These are phyloP conservation scores for Oncopeltus fasciatus DNA, from an alignment of 1,140 invertebrate species.

Conservation along the genomic window DNA sequence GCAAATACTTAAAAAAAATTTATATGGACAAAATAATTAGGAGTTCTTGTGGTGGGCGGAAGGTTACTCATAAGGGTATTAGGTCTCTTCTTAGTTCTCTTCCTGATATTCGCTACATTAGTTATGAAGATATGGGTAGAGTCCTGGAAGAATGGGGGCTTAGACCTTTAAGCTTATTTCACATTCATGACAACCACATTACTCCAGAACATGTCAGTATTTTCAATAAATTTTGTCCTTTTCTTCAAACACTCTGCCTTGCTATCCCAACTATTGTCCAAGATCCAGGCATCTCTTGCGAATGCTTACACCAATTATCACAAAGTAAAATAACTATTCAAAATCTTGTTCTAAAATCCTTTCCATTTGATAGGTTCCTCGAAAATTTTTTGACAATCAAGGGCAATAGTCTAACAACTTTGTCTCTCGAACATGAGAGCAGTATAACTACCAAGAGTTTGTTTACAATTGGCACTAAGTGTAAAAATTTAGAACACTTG, in stretches of 20 bases:
- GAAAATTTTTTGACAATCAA: not conserved
- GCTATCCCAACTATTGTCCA: not conserved
- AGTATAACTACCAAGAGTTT: not conserved
- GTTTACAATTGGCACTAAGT: not conserved
- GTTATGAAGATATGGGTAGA: slow-evolving; percentile 22
- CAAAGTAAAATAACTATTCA: not conserved
- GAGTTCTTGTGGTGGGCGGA: slow-evolving; percentile 18
- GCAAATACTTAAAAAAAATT: slow-evolving; percentile 20
- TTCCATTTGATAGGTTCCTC: not conserved
- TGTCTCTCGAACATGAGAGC: not conserved
- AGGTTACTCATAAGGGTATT: slow-evolving; percentile 21
- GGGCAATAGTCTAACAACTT: not conserved
- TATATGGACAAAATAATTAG: slow-evolving; percentile 20
- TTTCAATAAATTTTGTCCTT: not conserved
- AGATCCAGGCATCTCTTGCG: not conserved
- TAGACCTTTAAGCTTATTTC: not conserved
- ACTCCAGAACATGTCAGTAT: not conserved
- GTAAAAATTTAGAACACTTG: slow-evolving; percentile 5
- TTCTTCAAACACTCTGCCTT: not conserved
- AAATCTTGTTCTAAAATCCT: not conserved
- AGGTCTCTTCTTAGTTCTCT: slow-evolving; percentile 17
- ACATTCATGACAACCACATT: slow-evolving; percentile 9
- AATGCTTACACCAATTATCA: not conserved
- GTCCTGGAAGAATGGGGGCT: not conserved
- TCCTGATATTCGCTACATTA: slow-evolving; percentile 20